These are phyloP conservation scores for Volucella bombylans DNA, from an alignment of 2,888 invertebrate genomes.

Conservation along the genomic window DNA sequence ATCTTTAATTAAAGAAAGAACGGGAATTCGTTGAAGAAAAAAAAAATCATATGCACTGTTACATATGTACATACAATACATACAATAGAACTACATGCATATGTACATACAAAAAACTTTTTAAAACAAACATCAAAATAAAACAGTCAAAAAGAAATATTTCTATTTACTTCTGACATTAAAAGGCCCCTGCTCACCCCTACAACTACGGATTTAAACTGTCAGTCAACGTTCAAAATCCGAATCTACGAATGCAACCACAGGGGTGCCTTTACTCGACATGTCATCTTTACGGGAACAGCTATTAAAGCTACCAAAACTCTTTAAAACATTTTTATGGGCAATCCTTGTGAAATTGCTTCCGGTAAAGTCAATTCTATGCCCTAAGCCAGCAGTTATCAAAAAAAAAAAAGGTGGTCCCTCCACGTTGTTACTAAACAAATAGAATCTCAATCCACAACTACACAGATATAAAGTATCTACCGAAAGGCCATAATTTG, in stretches of 20 bases:
- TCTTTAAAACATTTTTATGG: slow-evolving; percentile 45
- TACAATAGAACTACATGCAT: no score
- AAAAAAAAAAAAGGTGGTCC: slow-evolving; percentile 58
- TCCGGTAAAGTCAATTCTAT: slow-evolving; percentile 62
- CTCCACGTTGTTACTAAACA: slow-evolving; percentile 15
- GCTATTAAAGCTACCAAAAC: slow-evolving; percentile 46
- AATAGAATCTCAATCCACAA: slow-evolving; percentile 41
- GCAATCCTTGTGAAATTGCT: slow-evolving; percentile 34
- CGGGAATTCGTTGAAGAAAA: not conserved
- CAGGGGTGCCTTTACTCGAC: slow-evolving; percentile 12
- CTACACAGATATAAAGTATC: slow-evolving; percentile 9
- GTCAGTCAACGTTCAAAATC: slow-evolving; percentile 21
- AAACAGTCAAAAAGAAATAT: not conserved
- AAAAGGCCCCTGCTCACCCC: slow-evolving; percentile 30
- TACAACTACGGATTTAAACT: slow-evolving; percentile 11
- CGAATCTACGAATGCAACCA: slow-evolving; percentile 13
- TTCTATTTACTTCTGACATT: slow-evolving; percentile 25
- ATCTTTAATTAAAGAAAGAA: no score
- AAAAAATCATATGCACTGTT: not conserved
- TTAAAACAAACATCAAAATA: no score
- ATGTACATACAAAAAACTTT: no score
- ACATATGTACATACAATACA: no score
- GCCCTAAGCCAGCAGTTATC: slow-evolving; percentile 30
- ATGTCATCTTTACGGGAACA: slow-evolving; percentile 20
- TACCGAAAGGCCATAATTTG: slow-evolving; percentile 29